Evolutionary conservation across 1,140 invertebrate genomes (phyloP).

Genomic region (Notospermus geniculatus): DNA sequence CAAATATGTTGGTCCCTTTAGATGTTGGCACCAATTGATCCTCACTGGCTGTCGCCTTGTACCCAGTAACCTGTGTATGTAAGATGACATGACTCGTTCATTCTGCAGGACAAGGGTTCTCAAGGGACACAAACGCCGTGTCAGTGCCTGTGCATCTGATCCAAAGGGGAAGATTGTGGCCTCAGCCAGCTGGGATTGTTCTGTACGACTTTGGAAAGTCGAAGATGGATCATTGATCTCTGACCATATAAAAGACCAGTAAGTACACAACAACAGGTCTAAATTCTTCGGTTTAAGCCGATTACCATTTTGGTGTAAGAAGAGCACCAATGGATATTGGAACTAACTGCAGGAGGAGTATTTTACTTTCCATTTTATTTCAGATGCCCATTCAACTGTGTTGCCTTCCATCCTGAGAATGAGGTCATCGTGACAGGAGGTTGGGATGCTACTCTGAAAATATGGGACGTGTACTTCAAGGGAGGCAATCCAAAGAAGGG

Average conservation of each 20-base stretch:
- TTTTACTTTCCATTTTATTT: too few species aligned
- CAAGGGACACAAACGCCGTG: constrained; percentile 42
- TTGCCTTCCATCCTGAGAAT: constrained; percentile 53
- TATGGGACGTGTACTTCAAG: constrained; percentile 52
- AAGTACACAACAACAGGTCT: too few species aligned
- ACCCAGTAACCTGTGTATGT: too few species aligned
- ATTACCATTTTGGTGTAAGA: too few species aligned
- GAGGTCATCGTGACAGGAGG: constrained; percentile 50
- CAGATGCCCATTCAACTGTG: constrained; percentile 52
- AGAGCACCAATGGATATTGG: too few species aligned
- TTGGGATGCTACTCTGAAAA: constrained; percentile 52
- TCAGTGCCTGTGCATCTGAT: constrained; percentile 44
- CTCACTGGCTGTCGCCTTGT: too few species aligned
- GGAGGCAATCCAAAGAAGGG: constrained; percentile 15
- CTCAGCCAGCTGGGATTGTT: constrained; percentile 53
- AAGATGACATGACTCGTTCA: constrained; percentile 7
- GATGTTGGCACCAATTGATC: too few species aligned
- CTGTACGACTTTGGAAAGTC: constrained; percentile 49
- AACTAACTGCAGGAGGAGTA: too few species aligned
- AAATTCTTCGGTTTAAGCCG: too few species aligned
- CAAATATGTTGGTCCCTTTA: too few species aligned
- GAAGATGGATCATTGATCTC: constrained; percentile 30
- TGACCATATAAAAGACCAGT: background rate
- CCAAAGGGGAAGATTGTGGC: constrained; percentile 38
- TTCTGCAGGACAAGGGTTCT: constrained; percentile 42